Evolutionary conservation across 2,113 vertebrate species (phyloP), one percentile per base, ranked within the genome.

Genomic region (Caranx ignobilis): DNA sequence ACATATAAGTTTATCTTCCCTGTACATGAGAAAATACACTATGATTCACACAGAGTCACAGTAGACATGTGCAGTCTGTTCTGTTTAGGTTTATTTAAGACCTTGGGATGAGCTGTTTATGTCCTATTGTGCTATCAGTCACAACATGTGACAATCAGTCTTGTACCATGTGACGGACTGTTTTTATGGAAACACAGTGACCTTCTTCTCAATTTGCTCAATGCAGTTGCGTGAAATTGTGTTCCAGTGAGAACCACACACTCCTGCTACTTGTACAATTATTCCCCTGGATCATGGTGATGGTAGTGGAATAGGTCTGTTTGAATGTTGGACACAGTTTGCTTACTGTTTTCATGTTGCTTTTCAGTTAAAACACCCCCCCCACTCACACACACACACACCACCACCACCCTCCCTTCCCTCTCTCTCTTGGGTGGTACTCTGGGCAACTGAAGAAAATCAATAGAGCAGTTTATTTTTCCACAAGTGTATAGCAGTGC

Each of bases 81-180:
- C 13, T 47, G 55, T 26, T 26, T 1, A 12, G 1, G 35, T 79
- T 70, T 55, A 34, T 34, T 48, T 26, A 18, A 60, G 69, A 32
- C 65, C 63, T 67, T 0, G 8, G 43, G 32, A 10, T 74, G 47
- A 71, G 57, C 54, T 31, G 16, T 45, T 74, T 15, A 0, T 63
- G 21, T 76, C 52, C 0, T 39, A 37, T 56, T 67, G 50, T 73
- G 59, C 67, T 70, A 69, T 88, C 65, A n/a, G 55, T 56, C 16
- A n/a, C 26, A 60, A 34, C 82, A 85, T 78, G 87, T 88, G 85
- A 90, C 19, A 31, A 50, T 78, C 59, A 83, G 65, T 73, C 6
- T 11, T 47, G 9, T 8, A 56, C 47, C 82, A 82, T 87, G 26
- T 91, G 82, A 84, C 64, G 37, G 41, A 2, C 54, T 16, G 11